Conservation (phyloP, 2,888 invertebrate species). For the Hylaea fasciaria region DNA sequence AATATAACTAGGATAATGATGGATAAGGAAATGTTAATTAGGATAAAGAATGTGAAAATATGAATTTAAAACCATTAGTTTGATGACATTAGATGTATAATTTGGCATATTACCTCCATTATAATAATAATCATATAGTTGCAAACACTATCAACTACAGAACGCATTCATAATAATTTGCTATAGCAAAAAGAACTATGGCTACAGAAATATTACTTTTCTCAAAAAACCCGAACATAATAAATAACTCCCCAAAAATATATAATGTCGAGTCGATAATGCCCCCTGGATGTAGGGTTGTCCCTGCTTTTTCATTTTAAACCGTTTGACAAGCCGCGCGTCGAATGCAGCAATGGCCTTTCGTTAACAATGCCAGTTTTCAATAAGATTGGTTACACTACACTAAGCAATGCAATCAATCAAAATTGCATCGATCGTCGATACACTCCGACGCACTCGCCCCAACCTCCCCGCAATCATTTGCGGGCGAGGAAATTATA, state of each 20-base stretch:
- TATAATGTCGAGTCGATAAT: conserved; percentile 77
- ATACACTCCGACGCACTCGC: conserved; percentile 71
- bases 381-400: conserved; percentile 85
- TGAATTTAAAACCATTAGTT: too few relatives aligned
- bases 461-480: conserved; percentile 51
- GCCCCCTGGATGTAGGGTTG: conserved; percentile 71
- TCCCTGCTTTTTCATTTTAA: conserved; percentile 84
- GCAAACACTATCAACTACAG: too few relatives aligned
- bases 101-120: too few relatives aligned
- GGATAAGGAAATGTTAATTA: too few relatives aligned
- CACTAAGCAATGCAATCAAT: conserved; percentile 85
- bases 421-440: conserved; percentile 79
- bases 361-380: conserved; percentile 79
- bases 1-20: too few relatives aligned
- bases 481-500: conserved; percentile 48
- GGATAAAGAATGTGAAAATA: too few relatives aligned
- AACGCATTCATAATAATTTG: too few relatives aligned
- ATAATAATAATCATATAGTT: too few relatives aligned
- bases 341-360: conserved; percentile 78
- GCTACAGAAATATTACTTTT: conserved; percentile 41
- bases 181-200: too few relatives aligned
- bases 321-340: conserved; percentile 80
- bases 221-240: conserved; percentile 57
- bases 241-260: conserved; percentile 71
- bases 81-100: too few relatives aligned